These are phyloP conservation scores for Scatophagus argus DNA, from an alignment of 2,113 vertebrate species.

Conservation along the genomic window DNA sequence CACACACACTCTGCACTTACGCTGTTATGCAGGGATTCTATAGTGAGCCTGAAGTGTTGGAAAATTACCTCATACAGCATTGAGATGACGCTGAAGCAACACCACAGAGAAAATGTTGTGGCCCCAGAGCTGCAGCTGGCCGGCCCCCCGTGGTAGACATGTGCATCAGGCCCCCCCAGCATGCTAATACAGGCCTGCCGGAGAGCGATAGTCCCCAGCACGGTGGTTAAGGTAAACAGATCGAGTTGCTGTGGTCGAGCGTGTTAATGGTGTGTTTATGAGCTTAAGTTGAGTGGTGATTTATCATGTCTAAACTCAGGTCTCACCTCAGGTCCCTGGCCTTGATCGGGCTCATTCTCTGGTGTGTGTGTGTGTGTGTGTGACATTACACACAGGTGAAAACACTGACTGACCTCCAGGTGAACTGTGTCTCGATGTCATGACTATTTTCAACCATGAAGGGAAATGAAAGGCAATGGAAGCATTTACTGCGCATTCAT, in stretches of 20 bases:
- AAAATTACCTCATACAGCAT: slow-evolving; percentile 34
- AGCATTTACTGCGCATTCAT: slow-evolving; percentile 26
- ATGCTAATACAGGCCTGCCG: slow-evolving; percentile 50
- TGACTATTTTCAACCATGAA: slow-evolving; percentile 13
- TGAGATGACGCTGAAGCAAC: neutral
- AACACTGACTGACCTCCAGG: slow-evolving; percentile 36
- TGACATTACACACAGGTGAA: slow-evolving; percentile 50
- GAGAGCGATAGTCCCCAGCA: slow-evolving; percentile 39
- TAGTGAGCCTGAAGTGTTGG: neutral
- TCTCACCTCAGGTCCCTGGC: slow-evolving; percentile 39
- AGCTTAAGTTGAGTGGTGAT: slow-evolving; percentile 77
- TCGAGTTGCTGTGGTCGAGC: slow-evolving; percentile 69
- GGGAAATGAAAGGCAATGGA: slow-evolving; percentile 22
- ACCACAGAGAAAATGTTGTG: neutral
- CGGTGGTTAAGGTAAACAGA: slow-evolving; percentile 70
- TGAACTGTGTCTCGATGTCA: slow-evolving; percentile 53
- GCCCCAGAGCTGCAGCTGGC: slow-evolving; percentile 11
- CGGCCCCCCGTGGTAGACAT: slow-evolving; percentile 25
- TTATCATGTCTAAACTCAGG: slow-evolving; percentile 67
- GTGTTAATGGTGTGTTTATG: slow-evolving; percentile 82
- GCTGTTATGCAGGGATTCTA: neutral
- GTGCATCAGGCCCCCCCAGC: slow-evolving; percentile 42
- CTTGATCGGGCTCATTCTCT: slow-evolving; percentile 31
- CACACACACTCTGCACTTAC: neutral
- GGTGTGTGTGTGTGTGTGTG: slow-evolving; percentile 21